A percentile compares a stretch with the other conserved stretches of the same genome.
Conservation (phyloP, 2,888 invertebrate genomes). For the Ischnus inquisitorius region DNA sequence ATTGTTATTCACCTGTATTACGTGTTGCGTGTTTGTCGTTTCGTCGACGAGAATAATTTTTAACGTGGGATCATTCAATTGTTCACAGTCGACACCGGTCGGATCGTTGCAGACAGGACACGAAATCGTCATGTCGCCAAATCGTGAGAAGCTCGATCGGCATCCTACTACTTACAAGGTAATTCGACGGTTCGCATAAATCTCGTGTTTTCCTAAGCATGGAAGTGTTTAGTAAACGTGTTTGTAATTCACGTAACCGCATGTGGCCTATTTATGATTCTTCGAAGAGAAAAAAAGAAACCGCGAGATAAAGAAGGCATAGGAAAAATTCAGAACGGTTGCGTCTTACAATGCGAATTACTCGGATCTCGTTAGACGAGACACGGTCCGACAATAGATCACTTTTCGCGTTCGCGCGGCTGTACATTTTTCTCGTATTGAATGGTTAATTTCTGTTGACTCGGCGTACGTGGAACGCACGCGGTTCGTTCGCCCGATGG, state of each 20-base stretch:
- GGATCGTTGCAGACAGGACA: constrained; percentile 96
- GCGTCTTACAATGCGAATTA: constrained; percentile 13
- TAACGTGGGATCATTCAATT: constrained; percentile 67
- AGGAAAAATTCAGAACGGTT: neutral
- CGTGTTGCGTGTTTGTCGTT: constrained; percentile 4
- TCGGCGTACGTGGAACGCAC: constrained; percentile 46
- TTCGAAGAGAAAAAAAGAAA: constrained; percentile 38
- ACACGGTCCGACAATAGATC: neutral
- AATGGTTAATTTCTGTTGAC: constrained; percentile 49
- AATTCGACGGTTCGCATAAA: constrained; percentile 73
- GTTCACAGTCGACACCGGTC: constrained; percentile 95
- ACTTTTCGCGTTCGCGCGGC: neutral
- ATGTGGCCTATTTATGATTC: constrained; percentile 73
- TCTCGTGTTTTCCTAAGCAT: constrained; percentile 73
- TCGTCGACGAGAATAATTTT: constrained; percentile 18
- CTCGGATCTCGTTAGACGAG: neutral
- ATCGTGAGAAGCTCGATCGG: constrained; percentile 89
- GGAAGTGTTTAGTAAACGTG: constrained; percentile 77
- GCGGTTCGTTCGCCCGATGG: constrained; percentile 60
- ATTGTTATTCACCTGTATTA: constrained; percentile 49
- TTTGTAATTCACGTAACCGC: constrained; percentile 81
- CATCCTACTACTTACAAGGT: constrained; percentile 94
- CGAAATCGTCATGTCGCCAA: constrained; percentile 96
- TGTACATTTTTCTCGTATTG: constrained; percentile 17
- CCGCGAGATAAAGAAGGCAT: constrained; percentile 17